These are phyloP conservation scores for Artibeus jamaicensis DNA, from an alignment of 2,797 vertebrate species.

Conservation along the genomic window DNA sequence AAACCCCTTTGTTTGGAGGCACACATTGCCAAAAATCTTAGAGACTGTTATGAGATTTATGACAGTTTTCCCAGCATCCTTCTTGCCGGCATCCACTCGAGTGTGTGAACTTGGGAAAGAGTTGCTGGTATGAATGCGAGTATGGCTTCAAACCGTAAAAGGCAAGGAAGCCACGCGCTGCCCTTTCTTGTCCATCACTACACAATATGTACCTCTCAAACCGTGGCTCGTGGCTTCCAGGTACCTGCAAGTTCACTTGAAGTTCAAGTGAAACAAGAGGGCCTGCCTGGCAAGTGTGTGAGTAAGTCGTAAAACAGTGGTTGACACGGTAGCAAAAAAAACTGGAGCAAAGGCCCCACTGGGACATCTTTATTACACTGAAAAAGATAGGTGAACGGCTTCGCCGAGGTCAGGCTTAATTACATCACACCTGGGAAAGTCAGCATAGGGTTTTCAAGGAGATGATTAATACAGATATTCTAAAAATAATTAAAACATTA, in stretches of 20 bases:
- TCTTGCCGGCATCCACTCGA: slow-evolving; percentile 35
- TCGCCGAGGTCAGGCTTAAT: not conserved
- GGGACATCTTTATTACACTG: not conserved
- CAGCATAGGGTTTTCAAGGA: not conserved
- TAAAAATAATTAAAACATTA: not conserved
- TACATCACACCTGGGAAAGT: not conserved
- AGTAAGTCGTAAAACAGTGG: slow-evolving; percentile 9
- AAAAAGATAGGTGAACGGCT: not conserved
- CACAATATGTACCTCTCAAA: not conserved
- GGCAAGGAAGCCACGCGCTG: not conserved
- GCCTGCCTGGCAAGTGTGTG: not conserved
- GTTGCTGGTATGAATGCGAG: slow-evolving; percentile 54
- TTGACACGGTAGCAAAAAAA: not conserved
- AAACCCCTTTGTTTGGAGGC: slow-evolving; percentile 47
- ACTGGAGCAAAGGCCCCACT: not conserved
- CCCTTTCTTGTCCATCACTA: not conserved
- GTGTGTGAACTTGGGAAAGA: slow-evolving; percentile 59
- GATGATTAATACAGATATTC: not conserved
- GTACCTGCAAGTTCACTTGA: not conserved
- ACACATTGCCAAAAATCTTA: slow-evolving; percentile 32
- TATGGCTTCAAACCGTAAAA: slow-evolving; percentile 45
- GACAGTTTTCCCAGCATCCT: slow-evolving; percentile 23
- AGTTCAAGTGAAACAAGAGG: not conserved
- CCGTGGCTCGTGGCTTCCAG: not conserved
- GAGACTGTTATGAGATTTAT: slow-evolving; percentile 50